Conservation (phyloP, 2,797 vertebrate species). For the Onychomys leucogaster region DNA sequence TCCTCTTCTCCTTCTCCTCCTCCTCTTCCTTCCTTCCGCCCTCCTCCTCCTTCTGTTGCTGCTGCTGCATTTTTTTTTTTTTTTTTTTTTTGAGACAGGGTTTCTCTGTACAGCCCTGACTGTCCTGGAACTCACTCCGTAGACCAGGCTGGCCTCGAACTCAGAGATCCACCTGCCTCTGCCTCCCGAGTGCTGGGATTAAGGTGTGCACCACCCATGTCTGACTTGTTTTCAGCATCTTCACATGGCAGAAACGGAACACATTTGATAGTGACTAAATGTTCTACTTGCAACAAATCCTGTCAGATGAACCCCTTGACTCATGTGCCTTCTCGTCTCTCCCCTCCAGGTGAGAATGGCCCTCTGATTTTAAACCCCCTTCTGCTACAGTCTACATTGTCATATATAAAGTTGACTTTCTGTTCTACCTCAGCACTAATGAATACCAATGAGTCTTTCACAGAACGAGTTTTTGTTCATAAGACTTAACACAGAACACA, state of each 20-base stretch:
- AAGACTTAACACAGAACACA: neutral
- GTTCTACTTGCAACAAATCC: neutral
- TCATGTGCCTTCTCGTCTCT: neutral
- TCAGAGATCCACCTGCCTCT: neutral
- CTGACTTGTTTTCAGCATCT: neutral
- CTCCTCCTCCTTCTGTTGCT: too few species aligned
- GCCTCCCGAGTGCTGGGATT: neutral
- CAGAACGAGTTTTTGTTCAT: neutral
- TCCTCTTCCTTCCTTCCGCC: too few species aligned
- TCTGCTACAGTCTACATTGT: neutral
- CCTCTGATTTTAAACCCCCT: neutral
- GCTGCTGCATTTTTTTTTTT: neutral
- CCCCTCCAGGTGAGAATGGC: neutral
- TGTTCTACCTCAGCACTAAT: neutral
- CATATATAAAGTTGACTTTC: neutral
- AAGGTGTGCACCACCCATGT: neutral
- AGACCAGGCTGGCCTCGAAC: neutral
- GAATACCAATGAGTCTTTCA: neutral
- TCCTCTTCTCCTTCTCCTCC: too few species aligned
- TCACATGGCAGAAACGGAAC: neutral
- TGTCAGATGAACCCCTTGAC: neutral
- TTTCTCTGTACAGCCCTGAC: neutral
- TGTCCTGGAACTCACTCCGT: neutral
- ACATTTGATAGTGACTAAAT: neutral
- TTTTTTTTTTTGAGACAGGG: neutral